Evolutionary conservation across 2,113 vertebrate genomes (phyloP).

Genomic region (Oreochromis aureus): DNA sequence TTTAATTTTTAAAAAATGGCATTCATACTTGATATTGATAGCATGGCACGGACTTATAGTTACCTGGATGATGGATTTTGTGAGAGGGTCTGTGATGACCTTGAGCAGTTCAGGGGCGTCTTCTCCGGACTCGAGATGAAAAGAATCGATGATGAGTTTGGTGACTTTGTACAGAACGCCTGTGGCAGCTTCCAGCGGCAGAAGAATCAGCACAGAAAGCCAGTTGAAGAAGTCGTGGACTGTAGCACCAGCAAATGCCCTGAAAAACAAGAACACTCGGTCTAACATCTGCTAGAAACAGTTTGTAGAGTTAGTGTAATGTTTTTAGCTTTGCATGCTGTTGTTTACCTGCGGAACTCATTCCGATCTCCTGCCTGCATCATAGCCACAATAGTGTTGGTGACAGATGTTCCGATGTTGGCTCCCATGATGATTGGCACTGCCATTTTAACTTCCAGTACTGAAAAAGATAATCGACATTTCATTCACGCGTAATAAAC

Average conservation of each 20-base stretch:
- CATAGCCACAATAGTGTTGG: slow-evolving; percentile 93
- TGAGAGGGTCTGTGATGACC: slow-evolving; percentile 93
- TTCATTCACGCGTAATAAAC: neutral
- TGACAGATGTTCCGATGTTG: slow-evolving; percentile 95
- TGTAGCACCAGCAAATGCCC: slow-evolving; percentile 92
- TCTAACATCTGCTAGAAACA: neutral
- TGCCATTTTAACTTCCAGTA: slow-evolving; percentile 80
- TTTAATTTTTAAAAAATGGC: neutral
- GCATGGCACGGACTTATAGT: neutral
- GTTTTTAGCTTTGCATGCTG: neutral
- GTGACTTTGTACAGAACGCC: slow-evolving; percentile 84
- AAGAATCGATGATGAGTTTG: slow-evolving; percentile 74
- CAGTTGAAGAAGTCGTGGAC: slow-evolving; percentile 98
- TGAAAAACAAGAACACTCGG: slow-evolving; percentile 17
- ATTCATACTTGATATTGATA: neutral
- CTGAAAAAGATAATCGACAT: slow-evolving; percentile 46
- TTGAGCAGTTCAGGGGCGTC: slow-evolving; percentile 89
- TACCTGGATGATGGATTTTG: slow-evolving; percentile 90
- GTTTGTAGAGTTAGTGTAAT: no score
- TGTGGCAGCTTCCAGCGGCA: slow-evolving; percentile 84
- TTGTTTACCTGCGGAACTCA: slow-evolving; percentile 88
- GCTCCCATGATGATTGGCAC: slow-evolving; percentile 97
- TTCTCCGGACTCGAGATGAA: slow-evolving; percentile 83
- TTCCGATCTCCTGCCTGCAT: slow-evolving; percentile 92
- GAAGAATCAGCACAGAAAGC: slow-evolving; percentile 85